Conservation (phyloP, 1,140 invertebrate genomes). For the Lordiphosa clarofinis region DNA sequence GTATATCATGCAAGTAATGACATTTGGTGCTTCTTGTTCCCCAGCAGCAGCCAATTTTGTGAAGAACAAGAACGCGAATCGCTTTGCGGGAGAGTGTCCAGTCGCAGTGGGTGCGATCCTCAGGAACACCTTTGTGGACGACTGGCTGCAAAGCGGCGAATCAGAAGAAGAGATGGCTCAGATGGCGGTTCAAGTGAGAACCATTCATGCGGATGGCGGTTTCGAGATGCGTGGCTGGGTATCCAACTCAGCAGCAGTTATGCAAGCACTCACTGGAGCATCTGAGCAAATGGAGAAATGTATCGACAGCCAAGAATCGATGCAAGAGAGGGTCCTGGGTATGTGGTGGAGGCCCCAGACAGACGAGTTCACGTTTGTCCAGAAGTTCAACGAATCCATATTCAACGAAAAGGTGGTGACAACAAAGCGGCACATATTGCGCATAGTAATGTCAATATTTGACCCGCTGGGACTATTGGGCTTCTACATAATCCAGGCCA, state of each 20-base stretch:
- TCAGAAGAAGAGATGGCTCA: conserved; percentile 1
- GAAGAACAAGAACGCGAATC: conserved; percentile 54
- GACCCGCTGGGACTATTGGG: too few species aligned
- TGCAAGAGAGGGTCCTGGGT: too few species aligned
- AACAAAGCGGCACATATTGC: too few species aligned
- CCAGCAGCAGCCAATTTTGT: conserved; percentile 54
- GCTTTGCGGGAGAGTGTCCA: conserved; percentile 25
- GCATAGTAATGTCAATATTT: too few species aligned
- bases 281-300: too few species aligned
- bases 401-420: too few species aligned
- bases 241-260: not conserved
- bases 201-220: not conserved
- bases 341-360: too few species aligned
- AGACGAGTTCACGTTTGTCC: too few species aligned
- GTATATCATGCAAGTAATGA: conserved; percentile 65
- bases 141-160: not conserved
- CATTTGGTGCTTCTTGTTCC: conserved; percentile 68
- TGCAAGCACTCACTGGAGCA: too few species aligned
- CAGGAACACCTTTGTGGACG: conserved; percentile 1
- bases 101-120: conserved; percentile 4
- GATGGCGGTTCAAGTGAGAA: not conserved
- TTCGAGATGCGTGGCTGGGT: conserved; percentile 1
- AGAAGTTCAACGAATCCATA: too few species aligned
- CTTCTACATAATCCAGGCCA: too few species aligned
- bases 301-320: too few species aligned